Conservation (phyloP, 2,113 vertebrate genomes). For the Apodemus sylvaticus region DNA sequence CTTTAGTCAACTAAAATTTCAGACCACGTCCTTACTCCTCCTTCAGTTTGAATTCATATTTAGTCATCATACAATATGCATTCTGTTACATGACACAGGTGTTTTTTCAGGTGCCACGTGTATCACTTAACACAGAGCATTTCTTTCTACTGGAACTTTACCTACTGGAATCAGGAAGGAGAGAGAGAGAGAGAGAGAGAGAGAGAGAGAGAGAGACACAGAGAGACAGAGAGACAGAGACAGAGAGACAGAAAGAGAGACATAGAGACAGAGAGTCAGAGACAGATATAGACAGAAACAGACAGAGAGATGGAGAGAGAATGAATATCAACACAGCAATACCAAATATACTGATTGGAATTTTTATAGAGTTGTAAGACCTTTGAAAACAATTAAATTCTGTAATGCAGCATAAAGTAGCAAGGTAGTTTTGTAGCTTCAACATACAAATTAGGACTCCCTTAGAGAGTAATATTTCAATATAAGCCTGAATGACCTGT, state of each 20-base stretch:
- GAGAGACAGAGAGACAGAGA: too few relatives aligned
- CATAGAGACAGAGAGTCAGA: too few relatives aligned
- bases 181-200: too few relatives aligned
- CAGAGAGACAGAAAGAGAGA: too few relatives aligned
- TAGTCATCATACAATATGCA: neutral
- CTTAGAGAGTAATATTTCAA: neutral
- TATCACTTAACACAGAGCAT: neutral
- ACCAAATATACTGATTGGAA: neutral
- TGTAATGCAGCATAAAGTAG: accelerated
- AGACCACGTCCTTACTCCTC: neutral
- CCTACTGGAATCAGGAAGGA: neutral
- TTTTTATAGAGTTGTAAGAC: neutral
- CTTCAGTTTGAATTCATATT: neutral
- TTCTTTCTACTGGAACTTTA: neutral
- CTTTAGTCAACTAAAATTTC: neutral
- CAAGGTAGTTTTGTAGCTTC: neutral
- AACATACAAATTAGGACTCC: neutral
- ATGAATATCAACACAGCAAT: neutral
- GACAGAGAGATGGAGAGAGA: too few relatives aligned
- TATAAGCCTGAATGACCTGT: neutral
- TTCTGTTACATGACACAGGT: neutral
- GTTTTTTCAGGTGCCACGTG: neutral
- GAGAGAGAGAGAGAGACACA: too few relatives aligned
- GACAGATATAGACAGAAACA: too few relatives aligned
- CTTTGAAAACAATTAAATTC: neutral